Percentiles rank a stretch among this genome's conserved stretches.
These are phyloP conservation scores for Larimichthys polyactis DNA, from an alignment of 2,113 vertebrate species.

Conservation along the genomic window DNA sequence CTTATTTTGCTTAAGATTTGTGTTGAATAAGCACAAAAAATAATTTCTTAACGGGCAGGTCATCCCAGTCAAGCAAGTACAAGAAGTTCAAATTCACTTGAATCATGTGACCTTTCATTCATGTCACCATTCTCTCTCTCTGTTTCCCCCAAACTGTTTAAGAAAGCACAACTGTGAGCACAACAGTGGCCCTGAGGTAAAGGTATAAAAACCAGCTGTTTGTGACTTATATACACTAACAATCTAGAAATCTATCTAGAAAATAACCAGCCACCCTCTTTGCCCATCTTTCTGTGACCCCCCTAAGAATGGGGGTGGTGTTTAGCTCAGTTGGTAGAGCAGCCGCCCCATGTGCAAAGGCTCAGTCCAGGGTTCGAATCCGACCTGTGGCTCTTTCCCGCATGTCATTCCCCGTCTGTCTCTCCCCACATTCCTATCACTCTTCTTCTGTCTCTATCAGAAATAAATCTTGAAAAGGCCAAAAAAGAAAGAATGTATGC, in stretches of 20 bases:
- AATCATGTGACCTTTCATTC: constrained; percentile 7
- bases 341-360: too few species aligned
- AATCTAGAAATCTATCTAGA: background rate
- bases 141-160: background rate
- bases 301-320: background rate
- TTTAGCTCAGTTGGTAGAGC: too few species aligned
- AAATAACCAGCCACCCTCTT: background rate
- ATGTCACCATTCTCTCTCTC: background rate
- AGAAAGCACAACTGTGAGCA: background rate
- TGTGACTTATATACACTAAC: constrained; percentile 12
- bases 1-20: too few species aligned
- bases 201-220: background rate
- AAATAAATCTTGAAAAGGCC: too few species aligned
- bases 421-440: too few species aligned
- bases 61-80: background rate
- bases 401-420: too few species aligned
- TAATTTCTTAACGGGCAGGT: background rate
- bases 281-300: background rate
- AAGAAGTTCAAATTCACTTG: background rate
- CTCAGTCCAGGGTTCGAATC: too few species aligned
- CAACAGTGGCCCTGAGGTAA: background rate
- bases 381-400: too few species aligned
- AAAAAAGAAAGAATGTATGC: background rate
- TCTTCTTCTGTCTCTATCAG: too few species aligned
- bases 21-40: background rate